Percentiles rank a stretch among this genome's conserved stretches.
Conservation (phyloP, 2,888 invertebrate genomes). For the Dinocampus coccinellae region DNA sequence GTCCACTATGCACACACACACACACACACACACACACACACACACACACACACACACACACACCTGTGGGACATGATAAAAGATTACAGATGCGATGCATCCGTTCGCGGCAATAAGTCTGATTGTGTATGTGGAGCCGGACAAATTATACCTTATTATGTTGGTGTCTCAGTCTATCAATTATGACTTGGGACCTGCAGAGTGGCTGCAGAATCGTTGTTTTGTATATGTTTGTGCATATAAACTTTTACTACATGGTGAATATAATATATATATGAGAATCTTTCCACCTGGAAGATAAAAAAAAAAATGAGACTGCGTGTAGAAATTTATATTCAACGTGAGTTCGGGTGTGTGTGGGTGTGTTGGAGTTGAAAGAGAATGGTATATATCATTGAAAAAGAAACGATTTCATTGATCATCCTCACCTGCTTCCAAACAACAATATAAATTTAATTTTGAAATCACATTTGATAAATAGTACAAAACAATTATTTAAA, state of each 20-base stretch:
- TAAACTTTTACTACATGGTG: background rate
- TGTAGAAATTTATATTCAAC: background rate
- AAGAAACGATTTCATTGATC: constrained; percentile 63
- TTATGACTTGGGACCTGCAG: constrained; percentile 53
- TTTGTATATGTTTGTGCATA: background rate
- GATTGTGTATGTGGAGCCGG: constrained; percentile 66
- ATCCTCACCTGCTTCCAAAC: constrained; percentile 49
- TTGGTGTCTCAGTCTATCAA: constrained; percentile 67
- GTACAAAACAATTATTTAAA: too few relatives aligned
- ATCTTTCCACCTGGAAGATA: constrained; percentile 23
- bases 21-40: too few relatives aligned
- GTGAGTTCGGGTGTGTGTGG: background rate
- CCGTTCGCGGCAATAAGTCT: constrained; percentile 68
- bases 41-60: background rate
- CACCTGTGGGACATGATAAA: constrained; percentile 60
- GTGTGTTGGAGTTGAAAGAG: background rate
- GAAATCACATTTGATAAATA: too few relatives aligned
- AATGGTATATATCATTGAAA: constrained; percentile 24
- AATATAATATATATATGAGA: constrained; percentile 26
- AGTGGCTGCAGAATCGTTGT: constrained; percentile 18
- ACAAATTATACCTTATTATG: constrained; percentile 68
- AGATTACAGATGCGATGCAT: constrained; percentile 67
- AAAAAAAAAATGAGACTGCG: constrained; percentile 12
- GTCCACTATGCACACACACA: background rate
- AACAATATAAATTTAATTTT: background rate